Conservation (phyloP, 92 coral and sea anemone genomes). For the Zoanthus gigantus region DNA sequence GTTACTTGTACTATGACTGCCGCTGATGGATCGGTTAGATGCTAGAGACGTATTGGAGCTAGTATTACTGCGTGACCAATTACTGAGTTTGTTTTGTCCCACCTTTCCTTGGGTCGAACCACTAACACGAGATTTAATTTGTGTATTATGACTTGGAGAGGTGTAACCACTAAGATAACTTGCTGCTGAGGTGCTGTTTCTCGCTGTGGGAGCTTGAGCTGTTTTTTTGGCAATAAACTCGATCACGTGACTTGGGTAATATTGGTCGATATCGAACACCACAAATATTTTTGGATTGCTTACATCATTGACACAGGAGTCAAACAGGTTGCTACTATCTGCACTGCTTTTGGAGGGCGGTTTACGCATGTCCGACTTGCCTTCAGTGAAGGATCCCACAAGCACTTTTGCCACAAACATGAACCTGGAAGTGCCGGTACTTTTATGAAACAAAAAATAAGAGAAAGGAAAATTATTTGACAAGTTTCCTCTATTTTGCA, state of each 20-base stretch:
- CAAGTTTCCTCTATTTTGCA: no score
- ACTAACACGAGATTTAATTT: no score
- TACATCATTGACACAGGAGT: slow-evolving; percentile 79
- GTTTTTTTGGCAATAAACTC: background rate
- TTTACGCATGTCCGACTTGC: slow-evolving; percentile 3
- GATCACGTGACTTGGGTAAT: slow-evolving; percentile 51
- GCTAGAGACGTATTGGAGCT: no score
- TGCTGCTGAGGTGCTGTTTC: no score
- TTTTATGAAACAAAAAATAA: background rate
- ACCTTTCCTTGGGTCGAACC: no score
- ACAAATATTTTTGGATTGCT: slow-evolving; percentile 78
- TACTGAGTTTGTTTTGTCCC: no score
- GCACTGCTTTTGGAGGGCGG: background rate
- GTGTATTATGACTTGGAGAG: no score
- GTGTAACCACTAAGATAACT: no score
- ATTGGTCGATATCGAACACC: slow-evolving; percentile 78
- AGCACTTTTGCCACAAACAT: slow-evolving; percentile 26
- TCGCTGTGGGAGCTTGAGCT: background rate
- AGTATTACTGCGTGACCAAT: no score
- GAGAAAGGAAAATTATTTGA: no score
- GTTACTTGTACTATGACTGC: no score
- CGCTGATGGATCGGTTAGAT: no score
- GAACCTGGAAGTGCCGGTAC: background rate
- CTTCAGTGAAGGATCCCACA: slow-evolving; percentile 12
- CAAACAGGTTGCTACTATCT: slow-evolving; percentile 49